Evolutionary conservation across 2,888 invertebrate genomes (phyloP).

Genomic region (Epicampocera succincta): DNA sequence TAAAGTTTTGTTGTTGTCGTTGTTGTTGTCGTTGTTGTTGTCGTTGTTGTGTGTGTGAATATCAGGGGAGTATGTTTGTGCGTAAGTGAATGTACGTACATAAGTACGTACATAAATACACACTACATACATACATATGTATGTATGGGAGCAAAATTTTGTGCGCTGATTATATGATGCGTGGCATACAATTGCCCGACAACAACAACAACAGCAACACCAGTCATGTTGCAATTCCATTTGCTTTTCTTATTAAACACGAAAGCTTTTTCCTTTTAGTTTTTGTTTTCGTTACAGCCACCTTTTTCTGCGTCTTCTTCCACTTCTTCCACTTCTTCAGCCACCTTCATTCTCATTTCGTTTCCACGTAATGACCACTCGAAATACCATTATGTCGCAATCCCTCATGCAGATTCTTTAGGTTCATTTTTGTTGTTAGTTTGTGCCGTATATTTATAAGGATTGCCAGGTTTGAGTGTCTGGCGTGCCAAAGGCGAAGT

Average conservation of each 20-base stretch:
- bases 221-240: slow-evolving; percentile 41
- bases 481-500: no score
- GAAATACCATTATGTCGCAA: slow-evolving; percentile 29
- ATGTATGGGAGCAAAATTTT: slow-evolving; percentile 40
- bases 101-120: no score
- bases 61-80: background rate
- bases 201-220: slow-evolving; percentile 12
- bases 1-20: slow-evolving; percentile 27
- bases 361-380: slow-evolving; percentile 47
- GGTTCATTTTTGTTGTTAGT: background rate
- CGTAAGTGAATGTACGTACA: background rate
- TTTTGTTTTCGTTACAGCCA: slow-evolving; percentile 9
- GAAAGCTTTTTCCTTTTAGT: slow-evolving; percentile 29
- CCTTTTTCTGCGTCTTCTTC: slow-evolving; percentile 23
- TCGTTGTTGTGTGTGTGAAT: background rate
- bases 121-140: background rate
- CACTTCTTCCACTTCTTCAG: slow-evolving; percentile 12
- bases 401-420: slow-evolving; percentile 39
- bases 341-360: slow-evolving; percentile 20
- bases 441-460: background rate
- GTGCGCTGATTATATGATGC: slow-evolving; percentile 65
- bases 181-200: slow-evolving; percentile 50
- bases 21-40: slow-evolving; percentile 4
- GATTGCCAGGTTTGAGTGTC: background rate
- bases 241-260: slow-evolving; percentile 33